Conservation (phyloP, 2,888 invertebrate genomes). For the Sinodicranocentrus sp. region DNA sequence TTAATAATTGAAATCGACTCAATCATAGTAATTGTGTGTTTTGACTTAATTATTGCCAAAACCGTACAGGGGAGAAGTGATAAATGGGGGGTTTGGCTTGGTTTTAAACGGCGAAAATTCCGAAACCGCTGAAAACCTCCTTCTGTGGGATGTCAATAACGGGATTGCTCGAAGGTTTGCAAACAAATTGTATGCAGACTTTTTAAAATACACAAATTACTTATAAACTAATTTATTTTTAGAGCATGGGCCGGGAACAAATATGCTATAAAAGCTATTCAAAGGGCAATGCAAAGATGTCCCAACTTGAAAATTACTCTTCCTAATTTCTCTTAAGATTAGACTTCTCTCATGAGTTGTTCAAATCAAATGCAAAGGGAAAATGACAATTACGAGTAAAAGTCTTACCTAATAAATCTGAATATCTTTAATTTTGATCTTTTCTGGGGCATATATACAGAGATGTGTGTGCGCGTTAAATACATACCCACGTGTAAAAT, state of each 20-base stretch:
- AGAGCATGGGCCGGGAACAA: slow-evolving; percentile 82
- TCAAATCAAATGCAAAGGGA: too few relatives aligned
- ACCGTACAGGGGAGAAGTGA: slow-evolving; percentile 84
- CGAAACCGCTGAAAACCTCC: slow-evolving; percentile 79
- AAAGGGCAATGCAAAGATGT: slow-evolving; percentile 80
- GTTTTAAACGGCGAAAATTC: slow-evolving; percentile 82
- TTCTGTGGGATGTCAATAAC: slow-evolving; percentile 83
- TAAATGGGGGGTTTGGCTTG: slow-evolving; percentile 83
- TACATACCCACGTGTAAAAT: too few relatives aligned
- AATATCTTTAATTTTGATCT: too few relatives aligned
- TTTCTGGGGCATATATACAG: too few relatives aligned
- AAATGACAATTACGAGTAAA: too few relatives aligned
- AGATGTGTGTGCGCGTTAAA: too few relatives aligned
- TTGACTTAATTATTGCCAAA: too few relatives aligned
- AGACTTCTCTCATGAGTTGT: too few relatives aligned
- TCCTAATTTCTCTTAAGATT: slow-evolving; percentile 78
- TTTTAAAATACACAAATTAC: too few relatives aligned
- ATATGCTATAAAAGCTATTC: slow-evolving; percentile 80
- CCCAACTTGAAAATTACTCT: slow-evolving; percentile 80
- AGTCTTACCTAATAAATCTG: too few relatives aligned
- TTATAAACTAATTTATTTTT: slow-evolving; percentile 49
- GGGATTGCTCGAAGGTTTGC: slow-evolving; percentile 80
- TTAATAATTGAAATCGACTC: background rate
- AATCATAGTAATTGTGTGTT: slow-evolving; percentile 13
- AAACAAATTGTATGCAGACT: too few relatives aligned